Conservation (phyloP, 2,797 vertebrate species). For the Sebastes minor region DNA sequence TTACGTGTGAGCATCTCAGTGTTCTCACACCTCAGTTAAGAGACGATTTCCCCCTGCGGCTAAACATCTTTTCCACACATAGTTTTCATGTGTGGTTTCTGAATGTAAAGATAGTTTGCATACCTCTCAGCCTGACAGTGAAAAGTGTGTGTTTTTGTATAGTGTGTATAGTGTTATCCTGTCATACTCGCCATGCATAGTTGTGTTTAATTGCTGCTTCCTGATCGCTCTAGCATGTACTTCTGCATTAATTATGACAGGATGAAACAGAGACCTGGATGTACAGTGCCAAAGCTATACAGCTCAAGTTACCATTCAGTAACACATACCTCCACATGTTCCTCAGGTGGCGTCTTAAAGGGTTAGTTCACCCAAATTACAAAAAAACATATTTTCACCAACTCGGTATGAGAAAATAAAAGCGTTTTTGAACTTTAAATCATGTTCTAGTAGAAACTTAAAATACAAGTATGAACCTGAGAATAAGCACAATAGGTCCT, state of each 20-base stretch:
- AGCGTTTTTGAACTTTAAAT: too few species aligned
- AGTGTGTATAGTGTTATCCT: not conserved
- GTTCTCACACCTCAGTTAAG: not conserved
- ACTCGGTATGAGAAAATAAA: too few species aligned
- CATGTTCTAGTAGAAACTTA: too few species aligned
- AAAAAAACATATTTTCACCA: not conserved
- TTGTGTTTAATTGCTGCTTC: conserved; percentile 57
- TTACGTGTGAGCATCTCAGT: not conserved
- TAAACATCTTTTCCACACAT: not conserved
- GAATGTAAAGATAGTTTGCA: not conserved
- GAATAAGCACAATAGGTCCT: too few species aligned
- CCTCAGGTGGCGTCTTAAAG: not conserved
- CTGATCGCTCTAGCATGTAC: conserved; percentile 40
- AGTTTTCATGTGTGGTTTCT: not conserved
- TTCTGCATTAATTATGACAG: conserved; percentile 58
- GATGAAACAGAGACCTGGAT: conserved; percentile 41
- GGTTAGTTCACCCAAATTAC: not conserved
- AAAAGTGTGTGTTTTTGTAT: not conserved
- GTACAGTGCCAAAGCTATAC: not conserved
- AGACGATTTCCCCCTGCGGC: not conserved
- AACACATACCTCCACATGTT: conserved; percentile 19
- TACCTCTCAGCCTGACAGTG: not conserved
- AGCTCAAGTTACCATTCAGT: conserved; percentile 20
- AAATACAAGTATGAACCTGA: too few species aligned
- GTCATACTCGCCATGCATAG: conserved; percentile 27